Base-by-base conservation (phyloP, 2,113 vertebrate species). In the Microtus oregoni region DNA sequence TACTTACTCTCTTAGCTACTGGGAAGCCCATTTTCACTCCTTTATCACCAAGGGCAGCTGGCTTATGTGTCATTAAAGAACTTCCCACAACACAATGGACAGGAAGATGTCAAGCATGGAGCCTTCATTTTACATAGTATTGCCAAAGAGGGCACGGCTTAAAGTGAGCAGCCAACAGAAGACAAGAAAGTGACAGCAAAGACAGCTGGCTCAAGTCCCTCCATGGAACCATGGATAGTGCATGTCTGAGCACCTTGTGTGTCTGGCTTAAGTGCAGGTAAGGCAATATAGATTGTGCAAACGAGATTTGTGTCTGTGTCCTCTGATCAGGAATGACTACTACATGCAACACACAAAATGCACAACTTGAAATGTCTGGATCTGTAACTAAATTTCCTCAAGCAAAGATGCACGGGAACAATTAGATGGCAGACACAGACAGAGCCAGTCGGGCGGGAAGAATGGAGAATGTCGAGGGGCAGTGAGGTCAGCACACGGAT, bases 131-230 rank as follows among this genome's bases (percentile, higher is more conserved):
- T 86, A 98, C 96, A 55, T 86, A 97, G 97, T 97, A 95, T 97
- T 98, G 97, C 95, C 98, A 47, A 47, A 97, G 97, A 98, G 97
- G 95, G 98, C 97, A 97, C 92, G 96, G 92, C 98, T 98, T 68
- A 91, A 97, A 97, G 98, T 98, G 98, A 98, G 98, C 98, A 98
- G 98, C 98, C 97, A 98, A 98, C 98, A 98, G 97, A 98, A 98
- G 97, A 38, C 98, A 98, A 98, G 94, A 98, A 98, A 98, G 98
- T 98, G 98, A 98, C 98, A 98, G 98, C 98, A 98, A 97, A 98
- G 98, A 97, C 98, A 98, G 98, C 98, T 96, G 99, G 98, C 98
- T 99, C 99, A 99, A 99, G 99, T 99, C 99, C 99, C 94, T 98
- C 98, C 96, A 97, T 98, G 98, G 98, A 98, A 97, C 88, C 94